Evolutionary conservation across 2,113 vertebrate genomes (phyloP), one percentile per base, ranked within the genome.

Genomic region (Chamaetylas fuelleborni): DNA sequence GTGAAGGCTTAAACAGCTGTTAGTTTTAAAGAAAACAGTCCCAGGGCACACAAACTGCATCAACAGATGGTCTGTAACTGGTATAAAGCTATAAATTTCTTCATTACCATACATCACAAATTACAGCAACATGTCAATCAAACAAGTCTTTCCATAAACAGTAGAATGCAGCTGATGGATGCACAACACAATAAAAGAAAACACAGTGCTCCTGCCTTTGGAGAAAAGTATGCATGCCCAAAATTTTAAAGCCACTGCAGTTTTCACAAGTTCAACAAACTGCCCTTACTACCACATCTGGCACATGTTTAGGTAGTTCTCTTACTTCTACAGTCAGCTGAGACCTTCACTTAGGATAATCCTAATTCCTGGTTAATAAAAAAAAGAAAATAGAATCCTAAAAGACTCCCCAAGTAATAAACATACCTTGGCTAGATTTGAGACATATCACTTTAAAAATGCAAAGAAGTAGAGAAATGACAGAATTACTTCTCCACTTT

Each of bases 81-180:
- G 93, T 84, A 73, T 60, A 93, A 72, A 81, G 89, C 77, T 94
- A 93, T 92, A 96, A 91, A 93, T 94, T 90, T 77, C 87, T 92
- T 96, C 92, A 93, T 86, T 82, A 92, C 58, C 92, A 96, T 92
- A 93, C 47, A 96, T 48, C 91, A 84, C 64, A 95, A 95, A 93
- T 91, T 94, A 86, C 78, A 95, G 77, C 70, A 88, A 81, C 36
- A 33, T 43, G 78, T 81, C 96, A 93, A 62, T 96, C 95, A 81
- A 90, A 36, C 42, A 86, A 93, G 64, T 40, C 51, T 61, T 66
- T 62, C 80, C 71, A 85, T 83, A 50, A 92, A 62, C 54, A 88
- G 40, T 14, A 45, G 58, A 93, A 70, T 0, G 3, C 77, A 81
- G 34, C 9, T 69, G 88, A 80, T 78, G 31, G 70, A 80, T 24